phyloP scores from a whole-genome alignment of 92 coral and sea anemone genomes.

The Epizoanthus stellaris region DNA sequence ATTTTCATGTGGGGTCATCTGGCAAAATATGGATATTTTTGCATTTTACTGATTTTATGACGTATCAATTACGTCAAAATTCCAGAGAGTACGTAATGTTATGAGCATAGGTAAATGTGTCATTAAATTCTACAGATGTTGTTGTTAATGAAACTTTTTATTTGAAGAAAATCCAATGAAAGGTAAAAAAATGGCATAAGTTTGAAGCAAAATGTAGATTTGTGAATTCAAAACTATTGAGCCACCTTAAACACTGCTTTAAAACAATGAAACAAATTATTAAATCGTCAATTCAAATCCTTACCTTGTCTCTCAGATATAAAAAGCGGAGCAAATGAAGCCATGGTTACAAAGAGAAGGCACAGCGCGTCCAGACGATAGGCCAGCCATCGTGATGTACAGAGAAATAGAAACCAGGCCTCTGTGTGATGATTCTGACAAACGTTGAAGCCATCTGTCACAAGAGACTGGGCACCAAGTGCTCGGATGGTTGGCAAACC shows the following conservation, averaged over 20 bases:
- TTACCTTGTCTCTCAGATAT: conserved; percentile 79
- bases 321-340: conserved; percentile 88
- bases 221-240: not conserved
- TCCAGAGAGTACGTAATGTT: too few species aligned
- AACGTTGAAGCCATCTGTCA: conserved; percentile 66
- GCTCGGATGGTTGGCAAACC: conserved; percentile 89
- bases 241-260: not conserved
- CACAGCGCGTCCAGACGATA: conserved; percentile 84
- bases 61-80: too few species aligned
- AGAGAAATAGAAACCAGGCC: conserved; percentile 79
- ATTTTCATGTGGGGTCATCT: too few species aligned
- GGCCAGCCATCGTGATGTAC: conserved; percentile 86
- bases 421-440: conserved; percentile 95
- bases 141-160: too few species aligned
- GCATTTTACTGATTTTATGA: too few species aligned
- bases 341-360: conserved; percentile 78
- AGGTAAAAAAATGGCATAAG: too few species aligned
- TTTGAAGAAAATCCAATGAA: too few species aligned
- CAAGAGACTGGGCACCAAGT: conserved; percentile 64
- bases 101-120: too few species aligned
- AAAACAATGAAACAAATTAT: not conserved
- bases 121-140: too few species aligned
- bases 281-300: not conserved
- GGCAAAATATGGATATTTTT: too few species aligned
- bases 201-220: too few species aligned